These are phyloP conservation scores for Crypturellus tataupa DNA, from an alignment of 2,797 vertebrate genomes.

Conservation along the genomic window DNA sequence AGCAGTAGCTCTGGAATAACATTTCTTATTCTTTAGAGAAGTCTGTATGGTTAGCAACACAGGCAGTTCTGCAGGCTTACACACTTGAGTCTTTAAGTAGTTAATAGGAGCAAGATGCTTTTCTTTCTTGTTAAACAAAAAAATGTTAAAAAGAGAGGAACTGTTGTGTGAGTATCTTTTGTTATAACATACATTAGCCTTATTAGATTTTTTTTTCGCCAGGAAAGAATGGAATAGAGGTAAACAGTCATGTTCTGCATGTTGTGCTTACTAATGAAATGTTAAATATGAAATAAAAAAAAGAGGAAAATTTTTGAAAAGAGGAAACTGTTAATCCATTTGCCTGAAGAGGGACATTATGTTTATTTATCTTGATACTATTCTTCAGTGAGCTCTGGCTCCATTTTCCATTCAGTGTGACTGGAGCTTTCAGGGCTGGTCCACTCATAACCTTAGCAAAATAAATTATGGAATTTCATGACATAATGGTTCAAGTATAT, in stretches of 20 bases:
- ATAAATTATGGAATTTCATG: not conserved
- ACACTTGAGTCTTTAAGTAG: not conserved
- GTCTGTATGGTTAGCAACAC: not conserved
- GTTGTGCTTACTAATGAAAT: not conserved
- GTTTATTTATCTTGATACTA: conserved; percentile 31
- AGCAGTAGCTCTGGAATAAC: not conserved
- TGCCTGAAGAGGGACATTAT: not conserved
- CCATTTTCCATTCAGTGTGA: conserved; percentile 13
- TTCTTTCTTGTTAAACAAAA: not conserved
- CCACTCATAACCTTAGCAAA: conserved; percentile 70
- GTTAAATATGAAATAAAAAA: not conserved
- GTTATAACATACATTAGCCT: not conserved
- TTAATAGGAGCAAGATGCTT: not conserved
- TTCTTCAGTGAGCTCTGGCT: not conserved
- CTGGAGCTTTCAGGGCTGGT: conserved; percentile 46
- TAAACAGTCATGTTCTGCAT: not conserved
- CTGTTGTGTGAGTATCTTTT: not conserved
- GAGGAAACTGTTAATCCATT: not conserved
- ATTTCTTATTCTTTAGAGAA: not conserved
- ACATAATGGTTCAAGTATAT: not conserved
- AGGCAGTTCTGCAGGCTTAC: not conserved
- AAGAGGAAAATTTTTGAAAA: not conserved
- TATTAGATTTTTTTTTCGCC: not conserved
- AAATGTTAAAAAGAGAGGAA: not conserved
- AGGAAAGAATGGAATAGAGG: not conserved